Percentiles rank a stretch among this genome's conserved stretches.
Evolutionary conservation across 2,113 vertebrate species (phyloP).

Genomic region (Oryzias melastigma): DNA sequence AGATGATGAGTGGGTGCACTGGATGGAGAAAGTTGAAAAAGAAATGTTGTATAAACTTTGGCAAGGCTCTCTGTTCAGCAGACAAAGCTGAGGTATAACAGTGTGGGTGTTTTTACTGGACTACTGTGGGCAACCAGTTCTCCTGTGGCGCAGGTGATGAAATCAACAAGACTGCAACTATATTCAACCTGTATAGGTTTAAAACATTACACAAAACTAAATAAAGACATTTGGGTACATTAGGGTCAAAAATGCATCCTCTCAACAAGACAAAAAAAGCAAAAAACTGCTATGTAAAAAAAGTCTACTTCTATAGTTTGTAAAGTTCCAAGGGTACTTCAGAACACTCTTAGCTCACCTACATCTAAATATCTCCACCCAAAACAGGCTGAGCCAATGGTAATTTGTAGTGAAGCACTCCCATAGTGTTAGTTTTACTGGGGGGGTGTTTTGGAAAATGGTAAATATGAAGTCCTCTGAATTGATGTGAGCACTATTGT

Average conservation of each 20-base stretch:
- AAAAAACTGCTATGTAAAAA: no score
- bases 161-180: neutral
- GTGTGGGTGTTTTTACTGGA: conserved; percentile 12
- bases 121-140: conserved; percentile 2
- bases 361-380: no score
- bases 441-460: neutral
- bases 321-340: no score
- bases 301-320: no score
- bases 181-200: neutral
- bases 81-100: conserved; percentile 11
- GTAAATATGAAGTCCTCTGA: conserved; percentile 1
- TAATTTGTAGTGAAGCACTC: no score
- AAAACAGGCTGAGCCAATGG: no score
- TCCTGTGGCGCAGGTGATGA: neutral
- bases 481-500: conserved; percentile 1
- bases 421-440: neutral
- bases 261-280: no score
- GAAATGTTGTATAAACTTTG: conserved; percentile 6
- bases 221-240: no score
- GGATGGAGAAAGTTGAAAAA: conserved; percentile 7
- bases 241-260: no score
- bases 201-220: no score
- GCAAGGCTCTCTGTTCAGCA: conserved; percentile 11
- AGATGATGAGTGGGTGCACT: neutral
- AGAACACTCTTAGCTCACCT: no score